Base-by-base conservation (phyloP, 2,113 vertebrate species). In the Serinus canaria region DNA sequence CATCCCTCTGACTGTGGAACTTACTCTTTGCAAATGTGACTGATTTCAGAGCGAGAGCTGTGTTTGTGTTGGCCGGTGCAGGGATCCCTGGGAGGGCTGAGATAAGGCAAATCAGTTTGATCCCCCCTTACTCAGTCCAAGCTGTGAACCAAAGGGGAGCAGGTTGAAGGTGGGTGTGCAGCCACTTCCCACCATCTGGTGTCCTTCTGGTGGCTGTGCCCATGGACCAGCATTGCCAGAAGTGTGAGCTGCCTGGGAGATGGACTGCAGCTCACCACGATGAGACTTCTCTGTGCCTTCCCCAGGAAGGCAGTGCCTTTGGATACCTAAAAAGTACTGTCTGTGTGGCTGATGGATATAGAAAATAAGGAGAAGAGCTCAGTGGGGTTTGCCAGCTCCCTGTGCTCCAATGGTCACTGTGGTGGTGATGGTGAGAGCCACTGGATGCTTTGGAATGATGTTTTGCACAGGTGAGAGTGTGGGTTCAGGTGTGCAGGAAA, bases 1-100 rank as follows among this genome's bases (percentile, higher is more conserved):
- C 33, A 55, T 47, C 69, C 50, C 70, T 58, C 43, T 46, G 68
- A 10, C 13, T 0, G 0, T 8, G 63, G 67, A 35, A 20, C 1
- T 6, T 7, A 1, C 50, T 43, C 18, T 49, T 64, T 58, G 78
- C 52, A 58, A 53, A 15, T 33, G 52, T 62, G 33, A 5, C 81
- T 84, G 5, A 6, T 60, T 87, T 79, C 37, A 15, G 64, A 60
- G 77, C 0, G 1, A 84, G 64, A 1, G 5, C 56, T 64, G 72
- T 44, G 46, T 63, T 76, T 27, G 58, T 59, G 73, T 60, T 3
- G 10, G 75, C 72, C 3, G 11, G 24, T 41, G 31, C 69, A 55
- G 81, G 35, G 79, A 35, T 47, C 74, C 73, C 62, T 67, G 66
- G 49, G 31, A 92, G 83, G 58, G 56, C 50, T 73, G 83, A 79